Conservation (phyloP, 2,797 vertebrate genomes). For the Danio kyathit region DNA sequence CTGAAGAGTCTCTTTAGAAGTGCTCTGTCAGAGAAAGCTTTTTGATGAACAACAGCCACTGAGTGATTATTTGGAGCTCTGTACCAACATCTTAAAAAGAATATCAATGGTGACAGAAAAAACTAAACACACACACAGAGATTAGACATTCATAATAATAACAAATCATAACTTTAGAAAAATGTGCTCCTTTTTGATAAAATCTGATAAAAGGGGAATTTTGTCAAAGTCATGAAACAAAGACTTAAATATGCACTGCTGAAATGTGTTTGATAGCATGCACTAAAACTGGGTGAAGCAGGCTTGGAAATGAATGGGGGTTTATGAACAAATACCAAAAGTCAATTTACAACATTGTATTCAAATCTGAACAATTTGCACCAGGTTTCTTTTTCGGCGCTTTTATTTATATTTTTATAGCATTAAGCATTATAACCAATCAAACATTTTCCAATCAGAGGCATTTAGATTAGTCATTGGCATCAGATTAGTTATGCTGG, state of each 20-base stretch:
- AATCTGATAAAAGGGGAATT: neutral
- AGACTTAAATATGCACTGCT: neutral
- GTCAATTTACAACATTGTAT: too few relatives aligned
- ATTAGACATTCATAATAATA: conserved; percentile 19
- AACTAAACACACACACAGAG: neutral
- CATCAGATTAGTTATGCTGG: too few relatives aligned
- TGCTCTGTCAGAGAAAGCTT: conserved; percentile 51
- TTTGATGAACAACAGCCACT: conserved; percentile 58
- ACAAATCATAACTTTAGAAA: conserved; percentile 22
- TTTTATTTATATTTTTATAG: too few relatives aligned
- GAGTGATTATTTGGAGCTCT: conserved; percentile 44
- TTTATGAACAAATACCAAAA: too few relatives aligned
- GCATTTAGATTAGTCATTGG: too few relatives aligned
- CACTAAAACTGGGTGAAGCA: neutral
- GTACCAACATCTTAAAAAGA: conserved; percentile 3
- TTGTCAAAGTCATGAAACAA: conserved; percentile 15
- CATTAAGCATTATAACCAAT: too few relatives aligned
- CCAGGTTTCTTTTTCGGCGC: too few relatives aligned
- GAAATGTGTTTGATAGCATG: neutral
- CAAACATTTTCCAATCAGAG: too few relatives aligned
- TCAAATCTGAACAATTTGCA: too few relatives aligned
- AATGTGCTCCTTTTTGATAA: conserved; percentile 35
- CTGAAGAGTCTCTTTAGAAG: conserved; percentile 46
- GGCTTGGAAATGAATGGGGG: too few relatives aligned
- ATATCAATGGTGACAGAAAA: conserved; percentile 3